Evolutionary conservation across 2,888 invertebrate genomes (phyloP), one percentile per base, ranked within the genome.

Genomic region (Eugnorisma glareosa): DNA sequence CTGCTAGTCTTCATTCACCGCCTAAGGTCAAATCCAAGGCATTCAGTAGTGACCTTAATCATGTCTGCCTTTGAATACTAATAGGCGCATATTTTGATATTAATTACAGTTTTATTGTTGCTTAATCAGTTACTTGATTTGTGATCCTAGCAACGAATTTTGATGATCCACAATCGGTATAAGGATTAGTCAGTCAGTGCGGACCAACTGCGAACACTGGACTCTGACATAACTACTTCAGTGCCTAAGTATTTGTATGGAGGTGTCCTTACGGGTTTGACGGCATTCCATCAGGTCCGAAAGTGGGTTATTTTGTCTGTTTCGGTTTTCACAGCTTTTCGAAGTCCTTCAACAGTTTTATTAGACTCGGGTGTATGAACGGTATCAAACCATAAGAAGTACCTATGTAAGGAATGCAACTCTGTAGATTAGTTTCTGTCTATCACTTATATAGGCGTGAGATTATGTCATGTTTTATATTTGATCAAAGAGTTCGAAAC

Each of bases 1-100:
- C n/a, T 31, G 18, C 15, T n/a, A 28, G 24, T 31, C 45, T 76
- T 40, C 45, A 40, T 67, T 59, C 21, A 59, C 21, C 3, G 21
- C 3, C 40, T 61, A 77, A 67, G 76, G 76, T 75, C 45, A 67
- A 75, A 35, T 10, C 45, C n/a, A 67, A 40, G n/a, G 67, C 57
- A 67, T 68, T 75, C 37, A n/a, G 8, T 48, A 67, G 59, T n/a
- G 48, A 40, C 67, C 59, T 75, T 67, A 48, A 37, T 48, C 5
- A 31, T 40, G 48, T 67, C 37, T n/a, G 21, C 6, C 48, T 40
- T 35, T 68, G 68, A 59, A 77, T 75, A 75, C 59, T 48, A 61
- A 75, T 48, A 11, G 57, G 2, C 28, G 11, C 1, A 21, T 37
- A 59, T 59, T 75, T 67, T n/a, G 57, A 67, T 67, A 57, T n/a